phyloP scores from a whole-genome alignment of 2,113 vertebrate species.

The Grantiella picta region DNA sequence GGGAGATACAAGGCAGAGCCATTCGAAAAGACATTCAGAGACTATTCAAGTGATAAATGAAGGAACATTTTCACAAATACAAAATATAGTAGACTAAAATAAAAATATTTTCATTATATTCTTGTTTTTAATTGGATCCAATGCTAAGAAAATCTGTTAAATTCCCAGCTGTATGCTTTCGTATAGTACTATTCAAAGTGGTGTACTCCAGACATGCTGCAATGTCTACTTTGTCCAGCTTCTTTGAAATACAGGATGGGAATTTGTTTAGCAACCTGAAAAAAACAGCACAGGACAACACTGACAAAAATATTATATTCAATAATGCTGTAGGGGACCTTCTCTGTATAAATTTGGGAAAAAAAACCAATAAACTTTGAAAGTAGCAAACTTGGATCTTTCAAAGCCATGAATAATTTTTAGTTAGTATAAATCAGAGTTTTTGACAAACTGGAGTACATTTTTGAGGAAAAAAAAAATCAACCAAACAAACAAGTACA shows the following conservation, averaged over 20 bases:
- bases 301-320: neutral
- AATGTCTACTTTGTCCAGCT: rapidly evolving
- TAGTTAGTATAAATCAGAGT: neutral
- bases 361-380: neutral
- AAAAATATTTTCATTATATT: neutral
- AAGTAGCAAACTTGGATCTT: neutral
- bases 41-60: neutral
- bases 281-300: neutral
- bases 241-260: neutral
- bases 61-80: neutral
- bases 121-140: neutral
- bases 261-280: neutral
- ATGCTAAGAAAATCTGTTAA: neutral
- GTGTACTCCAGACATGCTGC: neutral
- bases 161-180: neutral
- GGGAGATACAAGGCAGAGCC: neutral
- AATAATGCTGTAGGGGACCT: neutral
- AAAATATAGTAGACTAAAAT: neutral
- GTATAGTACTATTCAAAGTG: neutral
- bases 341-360: neutral
- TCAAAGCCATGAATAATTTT: neutral
- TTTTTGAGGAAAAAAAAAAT: neutral
- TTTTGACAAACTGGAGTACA: neutral
- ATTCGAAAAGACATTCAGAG: neutral
- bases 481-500: neutral